Base-by-base conservation (phyloP, 2,888 invertebrate species). In the Drosophila quinaria region DNA sequence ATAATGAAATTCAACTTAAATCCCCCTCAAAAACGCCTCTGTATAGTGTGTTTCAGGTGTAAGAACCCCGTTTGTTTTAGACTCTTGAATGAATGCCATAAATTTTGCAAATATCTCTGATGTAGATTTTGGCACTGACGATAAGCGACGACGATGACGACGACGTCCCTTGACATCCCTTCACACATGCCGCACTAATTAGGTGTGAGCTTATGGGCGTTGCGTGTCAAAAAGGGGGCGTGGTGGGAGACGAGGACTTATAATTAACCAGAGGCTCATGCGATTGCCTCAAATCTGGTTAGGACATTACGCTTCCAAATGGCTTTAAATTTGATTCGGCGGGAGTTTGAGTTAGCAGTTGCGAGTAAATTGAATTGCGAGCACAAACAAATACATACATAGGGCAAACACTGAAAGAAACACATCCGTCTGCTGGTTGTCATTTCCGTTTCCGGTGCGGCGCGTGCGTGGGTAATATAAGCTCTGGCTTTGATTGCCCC, bases 391-490 rank as follows among this genome's bases (percentile, higher is more conserved):
- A 22, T 22, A 22, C 22, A 22, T 4, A 55, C 37, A 49, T 52
- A 63, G 62, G 54, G 50, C 42, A 67, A 50, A 59, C 50, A 42
- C 15, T 46, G 25, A 44, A 22, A 52, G 49, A 66, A 70, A 76
- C 70, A 75, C 70, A 70, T 75, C 81, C 71, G 77, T 70, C 67
- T 77, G 70, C 59, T 79, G 76, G 66, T 81, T 77, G 76, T 49
- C 70, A 79, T 76, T 77, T 81, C 79, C 81, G 79, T 72, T 81
- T 79, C 81, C 81, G 77, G 44, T 35, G 39, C 35, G 70, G 67
- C 67, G 74, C 65, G 75, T 71, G 78, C 70, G 35, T 54, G 52
- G 42, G 61, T 59, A 70, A 70, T 59, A 37, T 31, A 55, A 61
- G 71, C 71, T 54, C 39, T 69, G 77, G 62, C 69, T 71, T 69